Conservation (phyloP, 1,140 invertebrate species). For the Vollenhovia emeryi region DNA sequence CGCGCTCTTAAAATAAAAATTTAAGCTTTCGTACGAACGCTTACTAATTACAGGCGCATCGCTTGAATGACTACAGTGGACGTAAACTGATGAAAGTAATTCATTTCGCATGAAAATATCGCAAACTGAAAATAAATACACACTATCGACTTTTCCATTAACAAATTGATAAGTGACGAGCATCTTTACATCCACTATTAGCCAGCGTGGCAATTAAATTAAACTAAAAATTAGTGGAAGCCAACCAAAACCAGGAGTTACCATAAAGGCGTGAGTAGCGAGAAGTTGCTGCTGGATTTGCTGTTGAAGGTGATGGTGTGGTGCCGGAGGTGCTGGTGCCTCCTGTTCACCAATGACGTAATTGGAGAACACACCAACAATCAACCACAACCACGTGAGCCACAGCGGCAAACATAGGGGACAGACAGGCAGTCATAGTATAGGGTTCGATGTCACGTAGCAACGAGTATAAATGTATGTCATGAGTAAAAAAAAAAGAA, state of each 20-base stretch:
- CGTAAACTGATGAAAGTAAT: slow-evolving; percentile 11
- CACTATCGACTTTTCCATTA: neutral
- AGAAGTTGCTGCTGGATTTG: slow-evolving; percentile 86
- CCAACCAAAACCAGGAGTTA: slow-evolving; percentile 86
- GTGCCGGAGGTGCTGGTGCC: slow-evolving; percentile 85
- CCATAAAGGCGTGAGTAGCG: slow-evolving; percentile 86
- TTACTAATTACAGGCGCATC: slow-evolving; percentile 72
- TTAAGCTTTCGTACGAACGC: slow-evolving; percentile 73
- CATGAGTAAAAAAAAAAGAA: slow-evolving; percentile 68
- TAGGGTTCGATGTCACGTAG: slow-evolving; percentile 82
- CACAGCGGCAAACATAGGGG: slow-evolving; percentile 86
- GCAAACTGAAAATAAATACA: neutral
- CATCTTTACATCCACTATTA: slow-evolving; percentile 29
- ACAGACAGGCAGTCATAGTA: slow-evolving; percentile 86
- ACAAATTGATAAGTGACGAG: neutral
- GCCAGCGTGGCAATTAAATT: slow-evolving; percentile 55
- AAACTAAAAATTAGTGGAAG: slow-evolving; percentile 84
- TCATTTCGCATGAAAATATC: neutral
- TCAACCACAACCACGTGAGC: slow-evolving; percentile 86
- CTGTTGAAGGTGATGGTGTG: slow-evolving; percentile 86
- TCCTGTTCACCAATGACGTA: slow-evolving; percentile 85
- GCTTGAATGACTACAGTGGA: slow-evolving; percentile 29
- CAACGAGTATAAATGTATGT: slow-evolving; percentile 79
- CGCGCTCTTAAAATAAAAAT: slow-evolving; percentile 67
- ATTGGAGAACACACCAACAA: slow-evolving; percentile 86